phyloP scores from a whole-genome alignment of 2,888 invertebrate species.

The Hyles lineata region DNA sequence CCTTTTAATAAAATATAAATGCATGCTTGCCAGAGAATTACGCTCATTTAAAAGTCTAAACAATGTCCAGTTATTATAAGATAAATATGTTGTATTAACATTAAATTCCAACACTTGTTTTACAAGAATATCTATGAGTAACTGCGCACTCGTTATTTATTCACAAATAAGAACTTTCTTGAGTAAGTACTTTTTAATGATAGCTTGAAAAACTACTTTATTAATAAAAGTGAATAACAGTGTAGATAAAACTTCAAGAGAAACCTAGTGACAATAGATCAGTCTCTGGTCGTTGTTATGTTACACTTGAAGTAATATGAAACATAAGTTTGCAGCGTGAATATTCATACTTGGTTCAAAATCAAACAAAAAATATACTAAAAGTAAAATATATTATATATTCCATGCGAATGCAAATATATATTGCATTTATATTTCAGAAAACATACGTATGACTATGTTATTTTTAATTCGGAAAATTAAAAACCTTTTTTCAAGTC shows the following conservation, averaged over 20 bases:
- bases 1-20: too few relatives aligned
- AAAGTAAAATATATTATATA: background rate
- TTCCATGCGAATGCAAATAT: too few relatives aligned
- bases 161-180: slow-evolving; percentile 37
- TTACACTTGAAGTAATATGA: background rate
- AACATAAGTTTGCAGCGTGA: background rate
- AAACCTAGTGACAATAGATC: background rate
- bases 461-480: too few relatives aligned
- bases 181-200: slow-evolving; percentile 12
- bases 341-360: background rate
- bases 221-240: background rate
- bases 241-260: background rate
- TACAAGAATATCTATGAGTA: background rate
- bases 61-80: slow-evolving; percentile 5
- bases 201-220: background rate
- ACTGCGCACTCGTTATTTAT: background rate
- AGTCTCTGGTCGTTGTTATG: background rate
- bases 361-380: too few relatives aligned
- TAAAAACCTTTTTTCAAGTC: background rate
- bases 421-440: too few relatives aligned
- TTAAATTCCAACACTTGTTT: background rate
- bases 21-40: background rate
- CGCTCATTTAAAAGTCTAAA: background rate
- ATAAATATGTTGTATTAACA: background rate
- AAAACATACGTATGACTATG: too few relatives aligned